Evolutionary conservation across 2,797 vertebrate species (phyloP).

Genomic region (Myotis pilosus): DNA sequence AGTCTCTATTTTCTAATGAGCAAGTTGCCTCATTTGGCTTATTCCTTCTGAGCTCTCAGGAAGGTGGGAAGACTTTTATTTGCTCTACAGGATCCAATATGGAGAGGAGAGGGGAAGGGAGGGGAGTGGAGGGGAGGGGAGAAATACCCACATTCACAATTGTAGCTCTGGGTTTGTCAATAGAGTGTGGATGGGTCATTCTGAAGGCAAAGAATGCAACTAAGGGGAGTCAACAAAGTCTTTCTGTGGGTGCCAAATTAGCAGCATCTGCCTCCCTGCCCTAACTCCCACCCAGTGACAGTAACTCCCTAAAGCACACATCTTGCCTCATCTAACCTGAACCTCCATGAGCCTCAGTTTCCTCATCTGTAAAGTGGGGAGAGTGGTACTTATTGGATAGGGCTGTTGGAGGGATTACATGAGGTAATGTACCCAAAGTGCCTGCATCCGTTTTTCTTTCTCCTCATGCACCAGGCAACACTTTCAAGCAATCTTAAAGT

Average conservation of each 20-base stretch:
- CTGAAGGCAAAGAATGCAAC: not conserved
- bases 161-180: not conserved
- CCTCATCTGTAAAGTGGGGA: not conserved
- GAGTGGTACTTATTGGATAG: not conserved
- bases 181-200: slow-evolving; percentile 11
- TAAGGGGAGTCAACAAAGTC: not conserved
- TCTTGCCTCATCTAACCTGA: not conserved
- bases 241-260: not conserved
- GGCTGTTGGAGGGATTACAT: not conserved
- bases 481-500: not conserved
- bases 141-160: not conserved
- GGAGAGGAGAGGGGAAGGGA: not conserved
- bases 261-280: not conserved
- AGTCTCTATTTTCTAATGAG: not conserved
- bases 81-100: not conserved
- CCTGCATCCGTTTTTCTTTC: not conserved
- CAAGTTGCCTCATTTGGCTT: not conserved
- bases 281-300: not conserved
- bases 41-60: slow-evolving; percentile 12
- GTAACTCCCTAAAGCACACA: not conserved
- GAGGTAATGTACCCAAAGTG: not conserved
- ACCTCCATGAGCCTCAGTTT: not conserved
- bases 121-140: no score
- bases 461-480: not conserved
- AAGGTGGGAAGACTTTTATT: slow-evolving; percentile 32